These are phyloP conservation scores for Callospermophilus lateralis DNA, from an alignment of 2,113 vertebrate species.

Conservation along the genomic window DNA sequence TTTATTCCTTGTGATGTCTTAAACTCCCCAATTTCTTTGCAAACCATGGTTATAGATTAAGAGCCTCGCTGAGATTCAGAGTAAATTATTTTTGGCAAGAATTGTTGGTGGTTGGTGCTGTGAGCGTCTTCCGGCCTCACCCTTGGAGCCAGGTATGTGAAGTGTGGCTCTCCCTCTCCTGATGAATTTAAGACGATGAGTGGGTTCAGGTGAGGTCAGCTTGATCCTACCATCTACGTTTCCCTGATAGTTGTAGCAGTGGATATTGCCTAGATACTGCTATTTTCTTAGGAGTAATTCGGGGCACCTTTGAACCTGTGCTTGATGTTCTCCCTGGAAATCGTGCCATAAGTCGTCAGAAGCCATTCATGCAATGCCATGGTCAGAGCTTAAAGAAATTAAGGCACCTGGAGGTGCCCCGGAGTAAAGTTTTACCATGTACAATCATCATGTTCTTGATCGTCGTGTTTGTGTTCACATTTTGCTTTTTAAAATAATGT, in stretches of 20 bases:
- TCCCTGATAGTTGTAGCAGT: neutral
- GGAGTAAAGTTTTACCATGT: neutral
- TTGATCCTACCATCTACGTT: neutral
- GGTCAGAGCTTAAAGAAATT: neutral
- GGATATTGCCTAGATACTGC: neutral
- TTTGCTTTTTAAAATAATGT: slow-evolving; percentile 7
- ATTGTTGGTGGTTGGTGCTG: neutral
- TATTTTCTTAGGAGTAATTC: neutral
- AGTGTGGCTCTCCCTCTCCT: neutral
- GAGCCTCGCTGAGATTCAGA: neutral
- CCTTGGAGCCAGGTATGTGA: neutral
- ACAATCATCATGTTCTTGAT: neutral
- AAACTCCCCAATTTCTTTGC: neutral
- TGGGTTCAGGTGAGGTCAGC: neutral
- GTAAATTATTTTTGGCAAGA: neutral
- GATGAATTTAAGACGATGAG: neutral
- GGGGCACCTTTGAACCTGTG: neutral
- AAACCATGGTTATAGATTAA: neutral
- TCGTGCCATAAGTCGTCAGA: neutral
- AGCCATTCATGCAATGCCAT: neutral
- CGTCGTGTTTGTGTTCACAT: neutral
- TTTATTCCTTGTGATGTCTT: neutral
- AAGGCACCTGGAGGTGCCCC: neutral
- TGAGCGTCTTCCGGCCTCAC: neutral
- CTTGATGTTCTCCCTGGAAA: neutral